Base-by-base conservation (phyloP, 1,140 invertebrate species). In the Drosophila paulistorum region DNA sequence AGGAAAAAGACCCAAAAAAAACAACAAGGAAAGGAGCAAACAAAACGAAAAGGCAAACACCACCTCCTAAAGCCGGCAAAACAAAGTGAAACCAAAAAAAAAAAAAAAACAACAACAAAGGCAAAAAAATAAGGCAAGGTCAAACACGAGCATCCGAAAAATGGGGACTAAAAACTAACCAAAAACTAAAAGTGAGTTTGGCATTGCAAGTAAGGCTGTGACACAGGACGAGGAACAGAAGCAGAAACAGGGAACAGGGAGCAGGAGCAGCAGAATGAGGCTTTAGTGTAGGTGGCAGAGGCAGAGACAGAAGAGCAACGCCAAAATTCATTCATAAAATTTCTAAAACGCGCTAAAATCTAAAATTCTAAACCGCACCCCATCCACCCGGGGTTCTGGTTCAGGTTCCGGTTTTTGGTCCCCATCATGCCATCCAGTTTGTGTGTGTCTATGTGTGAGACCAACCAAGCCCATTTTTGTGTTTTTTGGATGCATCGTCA, bases 261-360 rank as follows among this genome's bases (percentile, higher is more conserved):
- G 17, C 17, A 14, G 17, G 45, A 51, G 14, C 14, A 17, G 14
- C 45, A 48, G 45, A 51, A 51, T 51, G 17, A 17, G 45, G 14
- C 9, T 20, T 9, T 20, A 7, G 45, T 48, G 14, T 48, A 48
- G 14, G 14, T 48, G 7, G 45, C 48, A 45, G 17, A 33, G 64
- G 60, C 71, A 45, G 30, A 71, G 37, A 61, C 59, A 58, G 65
- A 77, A 51, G 17, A 51, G 45, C 45, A n/a, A 51, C 82, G 83
- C 83, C 79, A 84, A 86, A 89, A 84, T 89, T 89, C 84, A 89
- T 89, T 89, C 84, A 89, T 89, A 89, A 89, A 89, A 89, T 81
- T 51, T 90, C 84, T 89, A 89, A 89, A 89, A 89, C 84, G 85
- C 84, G 84, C 84, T 89, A 89, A 89, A 89, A 89, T 89, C 84